Evolutionary conservation across 2,888 invertebrate species (phyloP), one percentile per base, ranked within the genome.

Genomic region (Acrobasis suavella): DNA sequence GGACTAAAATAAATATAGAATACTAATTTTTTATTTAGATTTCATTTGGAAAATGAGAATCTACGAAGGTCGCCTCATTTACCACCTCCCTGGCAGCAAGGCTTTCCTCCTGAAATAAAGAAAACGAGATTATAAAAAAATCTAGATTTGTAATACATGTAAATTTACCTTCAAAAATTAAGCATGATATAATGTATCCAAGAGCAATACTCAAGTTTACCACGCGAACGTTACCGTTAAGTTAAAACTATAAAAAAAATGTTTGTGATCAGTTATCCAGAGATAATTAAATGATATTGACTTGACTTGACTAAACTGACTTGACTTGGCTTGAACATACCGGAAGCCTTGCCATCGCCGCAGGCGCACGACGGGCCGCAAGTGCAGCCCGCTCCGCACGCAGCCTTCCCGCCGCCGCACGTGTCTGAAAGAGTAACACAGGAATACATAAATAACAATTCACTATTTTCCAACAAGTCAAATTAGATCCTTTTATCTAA

Each of bases 361-460:
- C 94, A 94, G 22, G 92, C 88, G 84, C 94, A 94, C 74, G 78
- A 89, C 15, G 93, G 92, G 63, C 93, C 94, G 78, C 94, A 94
- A 55, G 93, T 93, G 87, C 94, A 94, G 74, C 82, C 86, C 6
- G 85, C 80, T 51, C 93, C 93, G 77, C 94, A 94, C 46, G 91
- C 92, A 63, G 91, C 89, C 68, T 82, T 79, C 62, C 93, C 93
- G 64, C 92, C 89, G 60, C 86, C 83, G 74, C 94, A 94, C 67
- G 93, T 93, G 64, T 91, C 94, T 94, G 80, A 0, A 83, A 39
- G 8, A 32, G 32, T 32, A 46, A n/a, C 14, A 46, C 12, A 12
- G 1, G 9, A 38, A n/a, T 37, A 32, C 14, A 32, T 42, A 12
- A 7, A 7, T 39, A 39, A 10, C 10, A 39, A 10, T 39, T n/a